These are phyloP conservation scores for Brienomyrus longianalis DNA, from an alignment of 2,113 vertebrate genomes.

Conservation along the genomic window DNA sequence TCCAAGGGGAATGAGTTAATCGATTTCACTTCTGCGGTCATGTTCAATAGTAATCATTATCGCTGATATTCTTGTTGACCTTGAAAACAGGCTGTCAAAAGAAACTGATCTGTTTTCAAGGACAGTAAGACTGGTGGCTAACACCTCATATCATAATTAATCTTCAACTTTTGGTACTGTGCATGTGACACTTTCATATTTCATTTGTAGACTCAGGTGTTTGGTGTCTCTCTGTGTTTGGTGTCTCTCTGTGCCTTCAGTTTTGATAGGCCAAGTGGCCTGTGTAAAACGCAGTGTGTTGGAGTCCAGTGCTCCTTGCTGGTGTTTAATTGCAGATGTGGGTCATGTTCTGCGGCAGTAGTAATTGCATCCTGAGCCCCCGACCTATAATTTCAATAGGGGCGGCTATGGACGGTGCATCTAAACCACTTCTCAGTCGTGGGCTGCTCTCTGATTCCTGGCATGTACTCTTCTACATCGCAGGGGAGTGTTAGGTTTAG, in stretches of 20 bases:
- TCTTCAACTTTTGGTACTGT: background rate
- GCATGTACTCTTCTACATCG: background rate
- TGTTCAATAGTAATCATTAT: background rate
- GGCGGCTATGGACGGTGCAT: background rate
- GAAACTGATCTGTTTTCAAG: background rate
- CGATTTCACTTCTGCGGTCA: background rate
- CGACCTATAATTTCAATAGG: slow-evolving; percentile 21
- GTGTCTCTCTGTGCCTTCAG: background rate
- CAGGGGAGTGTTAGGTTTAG: background rate
- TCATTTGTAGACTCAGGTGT: background rate
- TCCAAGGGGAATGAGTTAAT: background rate
- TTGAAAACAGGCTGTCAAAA: background rate
- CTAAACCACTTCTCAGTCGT: background rate
- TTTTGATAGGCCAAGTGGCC: background rate
- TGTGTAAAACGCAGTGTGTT: slow-evolving; percentile 23
- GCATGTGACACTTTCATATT: background rate
- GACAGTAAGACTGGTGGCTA: background rate
- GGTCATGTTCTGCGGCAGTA: slow-evolving; percentile 1
- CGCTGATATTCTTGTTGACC: background rate
- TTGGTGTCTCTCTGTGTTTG: background rate
- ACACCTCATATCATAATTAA: background rate
- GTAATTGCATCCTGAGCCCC: slow-evolving; percentile 8
- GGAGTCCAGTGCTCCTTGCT: slow-evolving; percentile 26
- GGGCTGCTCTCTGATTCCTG: background rate
- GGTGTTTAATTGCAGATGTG: slow-evolving; percentile 22